Evolutionary conservation across 2,888 invertebrate species (phyloP), one percentile per base, ranked within the genome.

Genomic region (Drosophila emarginata): DNA sequence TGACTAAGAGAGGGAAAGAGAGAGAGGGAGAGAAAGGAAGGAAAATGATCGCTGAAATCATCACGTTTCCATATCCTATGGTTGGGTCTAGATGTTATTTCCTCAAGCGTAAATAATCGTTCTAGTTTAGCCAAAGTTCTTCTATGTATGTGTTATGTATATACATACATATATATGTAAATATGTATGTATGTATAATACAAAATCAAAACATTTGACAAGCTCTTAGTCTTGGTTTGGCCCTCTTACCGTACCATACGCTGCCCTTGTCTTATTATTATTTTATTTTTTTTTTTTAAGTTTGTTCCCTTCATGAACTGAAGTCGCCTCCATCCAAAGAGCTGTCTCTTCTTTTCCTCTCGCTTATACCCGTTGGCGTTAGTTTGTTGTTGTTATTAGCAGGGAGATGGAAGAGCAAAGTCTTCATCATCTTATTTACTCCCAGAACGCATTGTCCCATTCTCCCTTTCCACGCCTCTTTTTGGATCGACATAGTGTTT

Each of bases 371-470:
- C 28, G 5, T 28, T 28, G 28, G 32, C 32, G 9, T 32, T 32
- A 32, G 32, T 32, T 32, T 32, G 32, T 32, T 32, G 28, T 28
- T 28, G 28, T 28, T 28, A 28, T 28, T 28, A 15, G 28, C 15
- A 26, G 39, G 28, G 21, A 58, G 37, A 59, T 15, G 23, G 18
- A 37, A 37, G 23, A 57, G 69, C 52, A 45, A 37, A 32, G 32
- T 32, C 9, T 9, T 32, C 9, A 32, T 32, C 32, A 32, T 32
- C 32, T 9, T 32, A 32, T 32, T 32, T 32, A 9, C 32, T 11
- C 32, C 11, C 32, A 28, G 69, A 53, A 70, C 57, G 69, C 63
- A 70, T 58, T 62, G 56, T 52, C 51, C 52, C 58, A 11, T 45
- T 45, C 45, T 45, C 36, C 40, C 36, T 53, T 11, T 37, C 40